Evolutionary conservation across 2,888 invertebrate species (phyloP), one percentile per base, ranked within the genome.

Genomic region (Aphodius granarius): DNA sequence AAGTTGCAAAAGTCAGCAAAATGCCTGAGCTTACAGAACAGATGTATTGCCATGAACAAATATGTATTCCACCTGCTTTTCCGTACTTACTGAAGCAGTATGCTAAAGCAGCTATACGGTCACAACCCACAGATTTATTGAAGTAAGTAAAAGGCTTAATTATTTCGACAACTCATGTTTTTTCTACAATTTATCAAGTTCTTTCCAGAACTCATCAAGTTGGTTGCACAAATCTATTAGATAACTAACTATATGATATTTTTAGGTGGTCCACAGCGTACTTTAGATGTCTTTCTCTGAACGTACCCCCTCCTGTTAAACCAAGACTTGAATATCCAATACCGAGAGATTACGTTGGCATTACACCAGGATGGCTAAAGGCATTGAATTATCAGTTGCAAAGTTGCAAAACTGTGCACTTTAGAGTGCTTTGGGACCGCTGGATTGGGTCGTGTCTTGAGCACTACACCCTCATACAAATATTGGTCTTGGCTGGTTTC

Each of bases 41-140:
- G 79, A 92, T 93, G 89, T 95, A 94, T 88, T 94, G 92, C 87
- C 92, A 94, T 0, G 93, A 95, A 86, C 94, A 95, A 87, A 95
- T 97, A 21, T 91, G 92, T 73, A 93, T 97, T 75, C 96, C 96
- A 0, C 94, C 95, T 0, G 92, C 92, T 80, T 91, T 95, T 82
- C 96, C 96, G 0, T 92, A 93, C 83, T 92, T 97, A 72, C 87
- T 97, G 74, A 95, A 96, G 86, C 93, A 94, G 83, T 97, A 93
- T 83, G 95, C 96, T 66, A 97, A 97, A 89, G 96, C 96, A 43
- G 97, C 96, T 0, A 96, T 97, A 75, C 91, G 95, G 82, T 96
- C 96, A 2, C 97, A 97, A 85, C 97, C 97, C 0, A 92, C 92
- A 80, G 97, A 97, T 88, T 89, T 97, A 0, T 89, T 97, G 0